Evolutionary conservation across 2,113 vertebrate species (phyloP), one percentile per base, ranked within the genome.

Genomic region (Apistogramma diplotaenia): DNA sequence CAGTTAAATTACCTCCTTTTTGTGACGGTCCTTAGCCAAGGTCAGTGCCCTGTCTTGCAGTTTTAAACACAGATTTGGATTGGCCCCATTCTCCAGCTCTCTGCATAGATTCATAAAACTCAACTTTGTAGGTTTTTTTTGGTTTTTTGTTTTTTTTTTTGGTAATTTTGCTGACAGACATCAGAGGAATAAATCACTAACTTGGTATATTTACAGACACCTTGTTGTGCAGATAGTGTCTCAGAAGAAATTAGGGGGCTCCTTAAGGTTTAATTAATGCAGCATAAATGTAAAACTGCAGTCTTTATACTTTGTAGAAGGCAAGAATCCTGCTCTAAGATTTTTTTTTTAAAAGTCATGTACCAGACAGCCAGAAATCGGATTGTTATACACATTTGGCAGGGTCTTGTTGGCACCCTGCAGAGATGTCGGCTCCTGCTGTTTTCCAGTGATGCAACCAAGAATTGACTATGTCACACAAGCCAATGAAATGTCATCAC

Each of bases 401-500:
- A 75, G 43, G 40, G 23, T 74, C 60, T 74, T 1, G 4, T 25
- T 31, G 29, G 29, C 10, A 6, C 57, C 18, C 33, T 33, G 46
- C 51, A 76, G n/a, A 18, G 55, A 56, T 82, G 54, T 78, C 25
- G 3, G 49, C 25, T n/a, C 74, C 43, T 21, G 10, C 81, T 78
- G 73, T 58, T 81, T 27, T 54, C 1, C 4, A 72, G 27, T 46
- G 25, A 58, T 6, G 12, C 54, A 53, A 76, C 59, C 37, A 27
- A 8, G n/a, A 65, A 62, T 76, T 59, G 54, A 70, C 27, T 73
- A 40, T 79, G 56, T 84, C 73, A 78, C 61, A 65, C 37, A 27
- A 8, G 40, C 56, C 61, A 76, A 54, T 71, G 19, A 82, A 56
- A 74, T 87, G 62, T 76, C 79, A 82, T 87, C 85, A 78, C n/a